phyloP scores from a whole-genome alignment of 1,140 invertebrate genomes.

The Lethrus apterus region DNA sequence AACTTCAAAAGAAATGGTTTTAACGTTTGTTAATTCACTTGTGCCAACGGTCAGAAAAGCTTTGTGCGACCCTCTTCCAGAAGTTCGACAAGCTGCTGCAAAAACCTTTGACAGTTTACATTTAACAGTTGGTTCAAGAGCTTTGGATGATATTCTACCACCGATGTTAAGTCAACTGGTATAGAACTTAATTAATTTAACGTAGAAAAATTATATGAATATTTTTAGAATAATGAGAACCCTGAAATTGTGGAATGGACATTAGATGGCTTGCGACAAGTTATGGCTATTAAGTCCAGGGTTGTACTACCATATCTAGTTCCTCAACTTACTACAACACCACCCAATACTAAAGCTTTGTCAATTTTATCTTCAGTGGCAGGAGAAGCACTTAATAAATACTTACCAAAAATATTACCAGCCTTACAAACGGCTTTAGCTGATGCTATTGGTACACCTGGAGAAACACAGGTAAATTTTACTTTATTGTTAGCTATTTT shows the following conservation, averaged over 20 bases:
- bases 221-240: conserved; percentile 61
- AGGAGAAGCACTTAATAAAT: conserved; percentile 85
- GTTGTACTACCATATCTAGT: conserved; percentile 94
- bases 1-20: conserved; percentile 90
- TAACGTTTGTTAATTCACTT: conserved; percentile 88
- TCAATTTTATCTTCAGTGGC: conserved; percentile 89
- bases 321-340: conserved; percentile 82
- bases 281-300: conserved; percentile 93
- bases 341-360: conserved; percentile 87
- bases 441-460: conserved; percentile 56
- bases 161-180: conserved; percentile 77
- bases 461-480: conserved; percentile 57
- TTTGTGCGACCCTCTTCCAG: conserved; percentile 84
- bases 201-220: not conserved
- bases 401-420: conserved; percentile 84
- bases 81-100: conserved; percentile 90
- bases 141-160: conserved; percentile 96
- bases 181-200: conserved; percentile 20
- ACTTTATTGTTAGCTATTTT: not conserved
- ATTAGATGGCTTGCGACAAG: conserved; percentile 89
- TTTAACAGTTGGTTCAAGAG: conserved; percentile 85
- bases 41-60: conserved; percentile 96
- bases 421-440: conserved; percentile 76
- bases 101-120: conserved; percentile 95
- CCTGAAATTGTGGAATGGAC: conserved; percentile 71